These are phyloP conservation scores for Neodon shergylaensis DNA, from an alignment of 2,113 vertebrate species.

Conservation along the genomic window DNA sequence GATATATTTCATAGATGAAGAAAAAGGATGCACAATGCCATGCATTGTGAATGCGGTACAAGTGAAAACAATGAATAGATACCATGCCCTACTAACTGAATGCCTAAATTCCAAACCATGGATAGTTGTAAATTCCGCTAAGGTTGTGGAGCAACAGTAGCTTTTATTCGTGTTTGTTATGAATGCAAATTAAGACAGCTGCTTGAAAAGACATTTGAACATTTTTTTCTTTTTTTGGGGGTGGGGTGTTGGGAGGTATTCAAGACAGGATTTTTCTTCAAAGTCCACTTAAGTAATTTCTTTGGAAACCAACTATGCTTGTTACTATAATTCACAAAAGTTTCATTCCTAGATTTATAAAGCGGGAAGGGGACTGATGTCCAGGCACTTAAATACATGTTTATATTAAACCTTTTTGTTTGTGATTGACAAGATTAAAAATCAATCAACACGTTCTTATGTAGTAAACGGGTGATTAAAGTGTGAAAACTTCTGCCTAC, in stretches of 20 bases:
- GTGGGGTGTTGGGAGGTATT: too few species aligned
- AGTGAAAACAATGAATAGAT: not conserved
- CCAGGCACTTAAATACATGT: not conserved
- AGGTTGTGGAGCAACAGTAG: not conserved
- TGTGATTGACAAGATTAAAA: not conserved
- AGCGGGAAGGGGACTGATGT: too few species aligned
- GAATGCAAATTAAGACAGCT: not conserved
- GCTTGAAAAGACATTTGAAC: not conserved
- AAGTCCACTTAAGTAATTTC: not conserved
- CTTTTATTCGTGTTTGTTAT: not conserved
- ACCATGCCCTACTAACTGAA: too few species aligned
- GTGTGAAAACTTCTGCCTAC: not conserved
- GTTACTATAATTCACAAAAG: not conserved
- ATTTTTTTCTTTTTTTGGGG: too few species aligned
- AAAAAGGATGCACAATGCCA: not conserved
- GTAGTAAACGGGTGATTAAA: not conserved
- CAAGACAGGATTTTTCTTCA: too few species aligned
- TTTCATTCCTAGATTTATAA: not conserved
- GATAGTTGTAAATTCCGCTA: not conserved
- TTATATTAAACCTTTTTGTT: too few species aligned
- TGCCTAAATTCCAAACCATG: not conserved
- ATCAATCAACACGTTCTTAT: not conserved
- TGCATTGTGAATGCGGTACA: too few species aligned
- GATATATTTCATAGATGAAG: not conserved
- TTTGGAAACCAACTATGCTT: not conserved